Conservation (phyloP, 2,888 invertebrate genomes). For the Petrolisthes manimaculis region DNA sequence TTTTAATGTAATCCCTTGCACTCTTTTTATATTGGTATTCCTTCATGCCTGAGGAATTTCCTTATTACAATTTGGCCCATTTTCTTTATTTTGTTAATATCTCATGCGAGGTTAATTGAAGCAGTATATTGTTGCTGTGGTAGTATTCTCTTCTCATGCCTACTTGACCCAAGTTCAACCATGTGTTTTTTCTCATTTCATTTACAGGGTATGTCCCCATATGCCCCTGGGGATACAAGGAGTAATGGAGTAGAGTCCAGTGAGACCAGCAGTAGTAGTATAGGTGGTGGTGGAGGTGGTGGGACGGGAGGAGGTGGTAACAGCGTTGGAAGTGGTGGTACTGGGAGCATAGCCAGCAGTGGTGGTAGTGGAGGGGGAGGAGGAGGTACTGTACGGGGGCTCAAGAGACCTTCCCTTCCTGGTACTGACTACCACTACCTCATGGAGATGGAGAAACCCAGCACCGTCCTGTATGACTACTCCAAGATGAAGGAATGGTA, state of each 20-base stretch:
- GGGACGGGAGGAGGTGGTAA: conserved; percentile 28
- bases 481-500: conserved; percentile 86
- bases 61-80: too few species aligned
- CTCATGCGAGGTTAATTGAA: too few species aligned
- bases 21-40: too few species aligned
- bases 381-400: conserved; percentile 42
- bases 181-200: neutral
- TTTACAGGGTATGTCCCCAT: conserved; percentile 68
- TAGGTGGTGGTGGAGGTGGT: conserved; percentile 24
- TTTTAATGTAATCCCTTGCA: too few species aligned
- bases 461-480: conserved; percentile 83
- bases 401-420: conserved; percentile 62
- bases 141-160: too few species aligned
- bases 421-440: conserved; percentile 69
- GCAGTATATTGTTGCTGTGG: too few species aligned
- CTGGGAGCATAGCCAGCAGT: conserved; percentile 18
- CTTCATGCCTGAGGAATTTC: too few species aligned
- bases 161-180: too few species aligned
- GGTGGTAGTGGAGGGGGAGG: conserved; percentile 29
- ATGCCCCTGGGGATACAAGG: conserved; percentile 67
- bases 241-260: conserved; percentile 43
- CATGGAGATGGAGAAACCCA: conserved; percentile 68
- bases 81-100: too few species aligned
- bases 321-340: neutral
- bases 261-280: conserved; percentile 29